Conservation (phyloP, 2,797 vertebrate species). For the Acanthurus lineatus region DNA sequence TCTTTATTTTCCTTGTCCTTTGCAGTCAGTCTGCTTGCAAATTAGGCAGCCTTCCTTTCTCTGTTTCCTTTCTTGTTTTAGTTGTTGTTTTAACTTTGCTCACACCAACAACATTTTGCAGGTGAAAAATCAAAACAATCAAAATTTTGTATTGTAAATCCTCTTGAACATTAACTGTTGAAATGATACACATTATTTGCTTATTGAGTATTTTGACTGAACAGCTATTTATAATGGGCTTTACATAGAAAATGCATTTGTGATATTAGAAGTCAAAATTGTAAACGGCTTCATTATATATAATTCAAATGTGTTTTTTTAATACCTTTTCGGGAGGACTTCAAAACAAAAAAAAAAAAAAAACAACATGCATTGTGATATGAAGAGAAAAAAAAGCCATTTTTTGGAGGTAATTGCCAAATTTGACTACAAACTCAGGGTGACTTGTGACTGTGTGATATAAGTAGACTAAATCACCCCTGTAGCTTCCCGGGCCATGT, state of each 20-base stretch:
- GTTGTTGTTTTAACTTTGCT: conserved; percentile 29
- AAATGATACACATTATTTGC: conserved; percentile 95
- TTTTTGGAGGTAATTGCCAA: conserved; percentile 96
- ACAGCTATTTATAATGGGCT: conserved; percentile 95
- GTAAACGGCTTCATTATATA: conserved; percentile 85
- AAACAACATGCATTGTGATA: conserved; percentile 83
- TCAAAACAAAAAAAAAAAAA: conserved; percentile 80
- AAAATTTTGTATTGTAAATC: conserved; percentile 88
- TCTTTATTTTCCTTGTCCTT: conserved; percentile 45
- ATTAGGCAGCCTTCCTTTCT: conserved; percentile 79
- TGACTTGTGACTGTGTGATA: conserved; percentile 79
- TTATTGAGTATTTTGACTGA: conserved; percentile 94
- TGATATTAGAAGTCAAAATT: conserved; percentile 89
- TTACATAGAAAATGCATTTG: conserved; percentile 93
- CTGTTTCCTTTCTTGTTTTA: neutral
- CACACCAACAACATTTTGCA: conserved; percentile 90
- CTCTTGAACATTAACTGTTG: conserved; percentile 89
- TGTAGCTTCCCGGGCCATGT: conserved; percentile 57
- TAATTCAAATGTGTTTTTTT: conserved; percentile 92
- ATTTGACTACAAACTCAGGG: conserved; percentile 84
- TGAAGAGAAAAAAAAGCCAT: conserved; percentile 85
- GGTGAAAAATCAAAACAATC: conserved; percentile 91
- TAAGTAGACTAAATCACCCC: conserved; percentile 64
- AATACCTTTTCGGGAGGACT: conserved; percentile 89
- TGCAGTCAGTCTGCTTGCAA: conserved; percentile 60